These are phyloP conservation scores for Agonopterix heracliana DNA, from an alignment of 2,888 invertebrate genomes.

Conservation along the genomic window DNA sequence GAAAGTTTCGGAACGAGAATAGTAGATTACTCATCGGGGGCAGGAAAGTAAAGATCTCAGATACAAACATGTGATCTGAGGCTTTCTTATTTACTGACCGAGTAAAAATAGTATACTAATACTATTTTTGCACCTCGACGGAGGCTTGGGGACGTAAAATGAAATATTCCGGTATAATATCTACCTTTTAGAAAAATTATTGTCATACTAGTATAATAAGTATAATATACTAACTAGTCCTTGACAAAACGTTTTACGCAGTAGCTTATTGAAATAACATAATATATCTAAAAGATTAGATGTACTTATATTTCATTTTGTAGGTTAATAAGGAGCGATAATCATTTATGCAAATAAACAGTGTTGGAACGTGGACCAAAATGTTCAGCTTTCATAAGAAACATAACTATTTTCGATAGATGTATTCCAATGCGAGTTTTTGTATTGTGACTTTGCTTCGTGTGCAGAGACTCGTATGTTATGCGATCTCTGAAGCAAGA, in stretches of 20 bases:
- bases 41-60: no score
- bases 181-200: no score
- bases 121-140: no score
- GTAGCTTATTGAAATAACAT: constrained; percentile 4
- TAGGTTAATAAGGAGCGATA: constrained; percentile 6
- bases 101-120: no score
- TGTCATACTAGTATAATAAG: no score
- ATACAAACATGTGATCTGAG: no score
- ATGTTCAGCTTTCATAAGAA: not conserved
- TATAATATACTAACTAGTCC: not conserved
- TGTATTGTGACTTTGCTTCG: constrained; percentile 49
- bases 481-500: constrained; percentile 41
- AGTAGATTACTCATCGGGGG: no score
- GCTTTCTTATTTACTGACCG: no score
- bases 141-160: no score
- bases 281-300: no score
- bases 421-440: constrained; percentile 39
- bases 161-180: no score
- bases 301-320: constrained; percentile 1
- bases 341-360: constrained; percentile 14
- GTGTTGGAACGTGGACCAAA: not conserved
- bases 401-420: constrained; percentile 2
- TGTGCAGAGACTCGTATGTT: constrained; percentile 44
- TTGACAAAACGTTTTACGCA: not conserved
- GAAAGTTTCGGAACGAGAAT: no score